These are phyloP conservation scores for Carterocephalus palaemon DNA, from an alignment of 2,888 invertebrate genomes.

Conservation along the genomic window DNA sequence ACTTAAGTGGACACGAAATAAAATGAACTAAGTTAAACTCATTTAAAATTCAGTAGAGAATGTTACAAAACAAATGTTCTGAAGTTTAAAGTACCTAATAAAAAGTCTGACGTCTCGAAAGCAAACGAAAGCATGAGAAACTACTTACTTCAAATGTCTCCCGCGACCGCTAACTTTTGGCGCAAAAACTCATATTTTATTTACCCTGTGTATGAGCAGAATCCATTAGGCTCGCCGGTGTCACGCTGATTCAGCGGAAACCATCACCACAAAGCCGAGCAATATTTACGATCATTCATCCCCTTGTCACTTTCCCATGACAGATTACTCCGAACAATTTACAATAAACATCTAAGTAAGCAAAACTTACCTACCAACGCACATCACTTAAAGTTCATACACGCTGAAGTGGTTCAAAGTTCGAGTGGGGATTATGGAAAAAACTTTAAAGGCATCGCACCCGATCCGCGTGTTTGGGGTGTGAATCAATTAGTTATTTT, in stretches of 20 bases:
- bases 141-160: conserved; percentile 9
- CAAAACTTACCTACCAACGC: conserved; percentile 39
- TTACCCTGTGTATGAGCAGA: conserved; percentile 35
- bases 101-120: conserved; percentile 5
- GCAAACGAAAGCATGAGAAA: conserved; percentile 4
- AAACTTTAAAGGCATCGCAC: conserved; percentile 27
- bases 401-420: conserved; percentile 28
- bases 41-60: neutral
- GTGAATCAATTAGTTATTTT: conserved; percentile 69
- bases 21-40: too few species aligned
- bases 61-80: neutral
- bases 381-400: conserved; percentile 37
- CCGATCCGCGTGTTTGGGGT: conserved; percentile 38
- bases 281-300: conserved; percentile 66
- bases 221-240: conserved; percentile 43
- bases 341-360: conserved; percentile 29
- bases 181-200: conserved; percentile 32
- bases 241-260: conserved; percentile 43
- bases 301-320: conserved; percentile 53
- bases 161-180: conserved; percentile 18
- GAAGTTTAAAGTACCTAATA: conserved; percentile 6
- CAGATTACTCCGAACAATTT: conserved; percentile 40
- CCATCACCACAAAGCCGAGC: conserved; percentile 40
- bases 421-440: conserved; percentile 27
- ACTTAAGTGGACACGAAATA: too few species aligned